These are phyloP conservation scores for Nomia melanderi DNA, from an alignment of 1,140 invertebrate species.

Conservation along the genomic window DNA sequence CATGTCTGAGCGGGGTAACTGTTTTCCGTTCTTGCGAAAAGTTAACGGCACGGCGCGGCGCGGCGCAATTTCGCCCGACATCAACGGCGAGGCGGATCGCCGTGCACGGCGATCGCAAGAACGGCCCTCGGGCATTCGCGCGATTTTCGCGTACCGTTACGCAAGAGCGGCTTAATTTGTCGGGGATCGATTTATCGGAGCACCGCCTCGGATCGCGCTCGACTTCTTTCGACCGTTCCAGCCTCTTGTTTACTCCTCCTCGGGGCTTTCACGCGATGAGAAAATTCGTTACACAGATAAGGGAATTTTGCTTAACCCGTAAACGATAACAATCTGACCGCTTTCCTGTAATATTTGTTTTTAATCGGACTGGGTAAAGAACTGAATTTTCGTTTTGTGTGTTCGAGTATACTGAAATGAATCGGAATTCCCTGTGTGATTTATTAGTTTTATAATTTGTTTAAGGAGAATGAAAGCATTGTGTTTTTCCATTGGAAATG, in stretches of 20 bases:
- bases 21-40: conserved; percentile 77
- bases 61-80: conserved; percentile 57
- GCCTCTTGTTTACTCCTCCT: neutral
- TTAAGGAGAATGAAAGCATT: no score
- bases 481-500: no score
- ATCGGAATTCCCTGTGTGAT: no score
- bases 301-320: no score
- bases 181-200: conserved; percentile 50
- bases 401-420: no score
- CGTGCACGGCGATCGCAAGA: conserved; percentile 36
- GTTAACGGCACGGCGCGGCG: conserved; percentile 66
- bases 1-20: conserved; percentile 73
- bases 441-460: no score
- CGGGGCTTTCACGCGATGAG: no score
- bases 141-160: conserved; percentile 66
- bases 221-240: conserved; percentile 10
- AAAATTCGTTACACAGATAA: no score
- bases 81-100: neutral
- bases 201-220: neutral
- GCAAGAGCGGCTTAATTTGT: conserved; percentile 51
- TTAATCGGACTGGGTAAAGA: no score
- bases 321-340: no score
- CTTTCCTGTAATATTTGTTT: no score
- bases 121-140: conserved; percentile 47
- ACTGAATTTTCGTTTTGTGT: no score